Evolutionary conservation across 2,888 invertebrate genomes (phyloP).

Genomic region (Leucoptera coffeella): DNA sequence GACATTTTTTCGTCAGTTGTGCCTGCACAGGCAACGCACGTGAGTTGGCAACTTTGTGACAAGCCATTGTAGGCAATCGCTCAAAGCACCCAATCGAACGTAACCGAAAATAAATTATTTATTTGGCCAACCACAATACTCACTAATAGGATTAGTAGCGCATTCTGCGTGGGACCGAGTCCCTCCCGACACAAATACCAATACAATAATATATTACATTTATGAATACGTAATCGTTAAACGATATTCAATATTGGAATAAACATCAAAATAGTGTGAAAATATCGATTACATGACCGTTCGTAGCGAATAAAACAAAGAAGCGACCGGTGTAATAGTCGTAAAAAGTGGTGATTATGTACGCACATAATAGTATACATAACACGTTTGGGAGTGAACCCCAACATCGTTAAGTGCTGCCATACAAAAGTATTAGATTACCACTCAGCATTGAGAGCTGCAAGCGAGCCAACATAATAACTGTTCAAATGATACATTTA

Average conservation of each 20-base stretch:
- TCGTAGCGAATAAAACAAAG: background rate
- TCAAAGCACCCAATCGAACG: conserved; percentile 18
- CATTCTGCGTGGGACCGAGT: conserved; percentile 31
- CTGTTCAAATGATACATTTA: conserved; percentile 54
- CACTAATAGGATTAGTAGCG: conserved; percentile 38
- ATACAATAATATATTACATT: conserved; percentile 27
- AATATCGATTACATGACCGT: conserved; percentile 8
- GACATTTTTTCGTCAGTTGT: no score
- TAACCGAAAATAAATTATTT: conserved; percentile 41
- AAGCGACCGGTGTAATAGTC: background rate
- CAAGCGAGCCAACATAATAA: conserved; percentile 44
- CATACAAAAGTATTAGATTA: conserved; percentile 54
- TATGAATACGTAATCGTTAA: conserved; percentile 18
- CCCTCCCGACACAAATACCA: conserved; percentile 18
- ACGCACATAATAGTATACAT: no score
- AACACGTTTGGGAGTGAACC: conserved; percentile 24
- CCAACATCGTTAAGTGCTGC: conserved; percentile 39
- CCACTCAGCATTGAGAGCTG: conserved; percentile 34
- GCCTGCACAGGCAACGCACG: no score
- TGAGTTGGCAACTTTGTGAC: conserved; percentile 17
- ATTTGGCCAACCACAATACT: conserved; percentile 34
- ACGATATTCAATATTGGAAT: conserved; percentile 5
- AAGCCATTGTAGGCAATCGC: conserved; percentile 14
- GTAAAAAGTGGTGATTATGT: conserved; percentile 12
- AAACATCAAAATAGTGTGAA: conserved; percentile 9